These are phyloP conservation scores for Sphaeramia orbicularis DNA, from an alignment of 2,797 vertebrate genomes.

Conservation along the genomic window DNA sequence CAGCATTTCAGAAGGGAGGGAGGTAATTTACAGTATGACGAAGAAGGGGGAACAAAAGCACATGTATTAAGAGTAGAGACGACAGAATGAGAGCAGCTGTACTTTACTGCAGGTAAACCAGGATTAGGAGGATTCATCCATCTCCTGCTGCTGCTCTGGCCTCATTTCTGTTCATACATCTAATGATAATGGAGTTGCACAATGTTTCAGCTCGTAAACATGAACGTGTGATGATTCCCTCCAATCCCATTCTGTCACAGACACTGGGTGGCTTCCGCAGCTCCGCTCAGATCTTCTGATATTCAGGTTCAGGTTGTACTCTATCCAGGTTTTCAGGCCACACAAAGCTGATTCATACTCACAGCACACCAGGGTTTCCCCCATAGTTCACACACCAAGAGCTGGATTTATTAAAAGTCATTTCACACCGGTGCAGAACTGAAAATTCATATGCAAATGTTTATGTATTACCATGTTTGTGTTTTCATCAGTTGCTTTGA, in stretches of 20 bases:
- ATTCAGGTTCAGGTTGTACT: too few species aligned
- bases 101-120: not conserved
- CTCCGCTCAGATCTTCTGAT: too few species aligned
- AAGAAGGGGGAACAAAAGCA: not conserved
- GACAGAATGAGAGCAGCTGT: slow-evolving; percentile 43
- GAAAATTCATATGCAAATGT: too few species aligned
- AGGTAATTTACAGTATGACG: slow-evolving; percentile 33
- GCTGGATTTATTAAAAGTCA: too few species aligned
- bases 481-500: too few species aligned
- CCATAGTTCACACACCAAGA: too few species aligned
- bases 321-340: too few species aligned
- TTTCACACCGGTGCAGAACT: too few species aligned
- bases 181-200: slow-evolving; percentile 2
- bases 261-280: too few species aligned
- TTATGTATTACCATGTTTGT: too few species aligned
- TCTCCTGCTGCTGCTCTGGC: slow-evolving; percentile 1
- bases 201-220: not conserved
- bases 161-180: not conserved
- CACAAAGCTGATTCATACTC: too few species aligned
- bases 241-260: slow-evolving; percentile 32
- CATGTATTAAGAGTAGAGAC: not conserved
- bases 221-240: not conserved
- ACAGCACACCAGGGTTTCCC: too few species aligned
- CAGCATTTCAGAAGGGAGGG: not conserved
- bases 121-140: not conserved